Evolutionary conservation across 64 coral and sea anemone genomes (phyloP).

Genomic region (Montipora capricornis): DNA sequence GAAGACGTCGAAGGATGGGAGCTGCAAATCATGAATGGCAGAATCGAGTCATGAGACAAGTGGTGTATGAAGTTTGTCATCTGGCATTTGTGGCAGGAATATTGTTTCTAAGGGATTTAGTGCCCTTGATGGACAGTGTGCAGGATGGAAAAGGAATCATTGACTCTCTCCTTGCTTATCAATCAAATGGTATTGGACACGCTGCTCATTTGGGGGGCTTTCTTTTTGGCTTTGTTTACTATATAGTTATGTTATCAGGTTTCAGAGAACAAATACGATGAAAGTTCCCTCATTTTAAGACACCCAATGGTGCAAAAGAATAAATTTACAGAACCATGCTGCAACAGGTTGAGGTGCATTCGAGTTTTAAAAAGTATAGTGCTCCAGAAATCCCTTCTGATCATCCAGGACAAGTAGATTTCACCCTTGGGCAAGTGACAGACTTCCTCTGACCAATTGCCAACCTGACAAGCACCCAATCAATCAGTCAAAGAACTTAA

Average conservation of each 20-base stretch:
- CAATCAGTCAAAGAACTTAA: too few species aligned
- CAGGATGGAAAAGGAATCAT: constrained; percentile 62
- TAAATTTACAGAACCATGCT: too few species aligned
- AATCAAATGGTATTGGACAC: constrained; percentile 86
- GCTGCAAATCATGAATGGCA: constrained; percentile 31
- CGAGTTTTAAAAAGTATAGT: too few species aligned
- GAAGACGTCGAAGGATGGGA: constrained; percentile 46
- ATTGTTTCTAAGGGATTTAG: constrained; percentile 54
- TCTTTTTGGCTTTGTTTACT: constrained; percentile 81
- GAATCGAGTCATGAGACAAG: constrained; percentile 45
- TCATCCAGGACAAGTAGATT: too few species aligned
- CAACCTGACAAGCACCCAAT: too few species aligned
- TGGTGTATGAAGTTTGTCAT: constrained; percentile 70
- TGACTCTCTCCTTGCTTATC: constrained; percentile 78
- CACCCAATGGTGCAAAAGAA: too few species aligned
- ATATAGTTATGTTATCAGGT: constrained; percentile 62
- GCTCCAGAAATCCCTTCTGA: too few species aligned
- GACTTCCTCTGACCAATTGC: too few species aligned
- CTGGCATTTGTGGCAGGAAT: constrained; percentile 42
- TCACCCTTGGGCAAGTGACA: too few species aligned
- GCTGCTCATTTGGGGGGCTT: constrained; percentile 91
- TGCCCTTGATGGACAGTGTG: constrained; percentile 68
- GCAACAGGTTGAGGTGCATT: too few species aligned
- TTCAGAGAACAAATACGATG: background rate
- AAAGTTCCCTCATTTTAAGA: background rate